Evolutionary conservation across 2,113 vertebrate species (phyloP).

Genomic region (Platycercus adscitus): DNA sequence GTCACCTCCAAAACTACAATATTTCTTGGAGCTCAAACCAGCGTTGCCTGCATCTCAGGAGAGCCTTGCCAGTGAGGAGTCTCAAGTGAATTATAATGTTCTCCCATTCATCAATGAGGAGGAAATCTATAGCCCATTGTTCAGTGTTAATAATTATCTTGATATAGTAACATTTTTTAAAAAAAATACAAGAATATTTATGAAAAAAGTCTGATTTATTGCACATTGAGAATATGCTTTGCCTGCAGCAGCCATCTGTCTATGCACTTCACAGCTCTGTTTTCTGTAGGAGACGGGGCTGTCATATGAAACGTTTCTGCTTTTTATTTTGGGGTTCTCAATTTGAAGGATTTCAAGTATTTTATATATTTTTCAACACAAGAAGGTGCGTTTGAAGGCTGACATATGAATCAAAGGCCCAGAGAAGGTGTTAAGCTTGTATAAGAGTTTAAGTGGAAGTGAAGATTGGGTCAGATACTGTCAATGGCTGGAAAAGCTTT

Average conservation of each 20-base stretch:
- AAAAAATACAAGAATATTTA: constrained; percentile 35
- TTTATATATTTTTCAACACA: neutral
- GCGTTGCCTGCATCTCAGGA: neutral
- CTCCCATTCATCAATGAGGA: neutral
- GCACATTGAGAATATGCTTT: constrained; percentile 43
- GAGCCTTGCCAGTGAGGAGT: neutral
- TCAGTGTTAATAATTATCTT: constrained; percentile 43
- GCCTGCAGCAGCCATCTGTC: constrained; percentile 69
- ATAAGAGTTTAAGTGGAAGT: constrained; percentile 13
- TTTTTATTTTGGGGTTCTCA: constrained; percentile 59
- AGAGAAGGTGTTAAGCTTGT: neutral
- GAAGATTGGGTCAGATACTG: neutral
- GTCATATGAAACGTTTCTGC: constrained; percentile 39
- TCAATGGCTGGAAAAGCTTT: neutral
- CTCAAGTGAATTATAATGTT: constrained; percentile 16
- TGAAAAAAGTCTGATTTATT: constrained; percentile 46
- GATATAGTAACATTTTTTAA: constrained; percentile 17
- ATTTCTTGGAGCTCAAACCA: neutral
- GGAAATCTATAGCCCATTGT: constrained; percentile 24
- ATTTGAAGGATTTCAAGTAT: constrained; percentile 25
- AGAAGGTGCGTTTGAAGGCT: constrained; percentile 43
- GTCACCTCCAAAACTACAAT: neutral
- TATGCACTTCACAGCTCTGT: constrained; percentile 52
- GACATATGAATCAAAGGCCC: constrained; percentile 22
- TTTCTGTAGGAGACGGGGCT: constrained; percentile 57